Conservation (phyloP, 2,888 invertebrate species). For the Parnassius mnemosyne region DNA sequence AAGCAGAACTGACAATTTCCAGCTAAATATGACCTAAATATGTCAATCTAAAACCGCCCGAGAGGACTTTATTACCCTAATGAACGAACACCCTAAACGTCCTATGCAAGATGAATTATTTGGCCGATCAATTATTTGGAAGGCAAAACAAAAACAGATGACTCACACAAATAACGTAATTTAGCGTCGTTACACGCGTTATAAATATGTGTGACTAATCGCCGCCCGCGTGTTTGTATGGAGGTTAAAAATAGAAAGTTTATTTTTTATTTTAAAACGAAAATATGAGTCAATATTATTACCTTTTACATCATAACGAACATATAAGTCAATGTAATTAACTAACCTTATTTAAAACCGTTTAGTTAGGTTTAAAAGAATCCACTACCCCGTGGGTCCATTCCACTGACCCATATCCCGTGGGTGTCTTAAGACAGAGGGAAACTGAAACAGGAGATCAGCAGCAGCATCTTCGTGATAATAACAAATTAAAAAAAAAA, state of each 20-base stretch:
- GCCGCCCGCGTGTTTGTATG: slow-evolving; percentile 5
- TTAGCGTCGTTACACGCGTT: slow-evolving; percentile 5
- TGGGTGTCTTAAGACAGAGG: too few relatives aligned
- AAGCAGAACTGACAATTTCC: too few relatives aligned
- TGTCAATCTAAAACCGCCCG: too few relatives aligned
- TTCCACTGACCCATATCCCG: too few relatives aligned
- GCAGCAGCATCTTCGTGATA: too few relatives aligned
- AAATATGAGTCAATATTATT: slow-evolving; percentile 1
- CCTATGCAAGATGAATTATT: not conserved
- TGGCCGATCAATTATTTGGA: not conserved
- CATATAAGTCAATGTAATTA: not conserved
- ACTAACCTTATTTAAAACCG: too few relatives aligned
- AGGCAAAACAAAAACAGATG: slow-evolving; percentile 18
- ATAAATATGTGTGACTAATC: slow-evolving; percentile 18
- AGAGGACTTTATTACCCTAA: not conserved
- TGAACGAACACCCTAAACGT: not conserved
- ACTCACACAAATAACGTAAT: slow-evolving; percentile 14
- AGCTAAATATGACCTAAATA: too few relatives aligned
- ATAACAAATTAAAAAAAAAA: too few relatives aligned
- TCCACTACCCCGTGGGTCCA: too few relatives aligned
- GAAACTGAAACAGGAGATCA: too few relatives aligned
- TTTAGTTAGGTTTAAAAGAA: too few relatives aligned
- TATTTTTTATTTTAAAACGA: slow-evolving; percentile 10
- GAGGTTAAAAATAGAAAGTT: slow-evolving; percentile 17
- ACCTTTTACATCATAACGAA: slow-evolving; percentile 5